These are phyloP conservation scores for Aphelinus atriplicis DNA, from an alignment of 1,140 invertebrate genomes.

Conservation along the genomic window DNA sequence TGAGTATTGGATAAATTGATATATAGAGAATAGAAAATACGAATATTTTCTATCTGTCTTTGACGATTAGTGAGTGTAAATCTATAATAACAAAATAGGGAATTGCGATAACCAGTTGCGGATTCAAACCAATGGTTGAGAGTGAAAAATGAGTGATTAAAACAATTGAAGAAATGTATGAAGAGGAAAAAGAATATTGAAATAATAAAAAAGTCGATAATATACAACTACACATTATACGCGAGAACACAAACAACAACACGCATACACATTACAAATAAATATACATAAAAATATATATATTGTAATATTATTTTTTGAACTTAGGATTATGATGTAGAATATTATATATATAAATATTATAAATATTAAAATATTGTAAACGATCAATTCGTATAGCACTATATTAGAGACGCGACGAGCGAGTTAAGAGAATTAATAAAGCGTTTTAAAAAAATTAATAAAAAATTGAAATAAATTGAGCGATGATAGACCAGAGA, in stretches of 20 bases:
- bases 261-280: conserved; percentile 46
- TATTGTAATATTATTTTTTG: conserved; percentile 67
- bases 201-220: conserved; percentile 49
- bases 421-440: conserved; percentile 54
- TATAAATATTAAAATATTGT: conserved; percentile 57
- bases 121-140: conserved; percentile 31
- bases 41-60: conserved; percentile 12
- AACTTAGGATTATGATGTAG: conserved; percentile 65
- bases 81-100: conserved; percentile 33
- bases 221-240: conserved; percentile 50
- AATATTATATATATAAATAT: conserved; percentile 57
- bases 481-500: not conserved
- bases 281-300: conserved; percentile 52
- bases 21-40: not conserved
- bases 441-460: conserved; percentile 53
- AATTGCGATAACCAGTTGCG: conserved; percentile 27
- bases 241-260: conserved; percentile 49
- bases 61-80: conserved; percentile 42
- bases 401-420: conserved; percentile 51
- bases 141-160: conserved; percentile 26
- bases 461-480: conserved; percentile 38
- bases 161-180: conserved; percentile 22
- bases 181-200: conserved; percentile 32
- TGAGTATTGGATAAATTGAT: no score
- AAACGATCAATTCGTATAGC: conserved; percentile 60